These are phyloP conservation scores for Atrina japonica DNA, from an alignment of 2,888 invertebrate genomes.

Conservation along the genomic window DNA sequence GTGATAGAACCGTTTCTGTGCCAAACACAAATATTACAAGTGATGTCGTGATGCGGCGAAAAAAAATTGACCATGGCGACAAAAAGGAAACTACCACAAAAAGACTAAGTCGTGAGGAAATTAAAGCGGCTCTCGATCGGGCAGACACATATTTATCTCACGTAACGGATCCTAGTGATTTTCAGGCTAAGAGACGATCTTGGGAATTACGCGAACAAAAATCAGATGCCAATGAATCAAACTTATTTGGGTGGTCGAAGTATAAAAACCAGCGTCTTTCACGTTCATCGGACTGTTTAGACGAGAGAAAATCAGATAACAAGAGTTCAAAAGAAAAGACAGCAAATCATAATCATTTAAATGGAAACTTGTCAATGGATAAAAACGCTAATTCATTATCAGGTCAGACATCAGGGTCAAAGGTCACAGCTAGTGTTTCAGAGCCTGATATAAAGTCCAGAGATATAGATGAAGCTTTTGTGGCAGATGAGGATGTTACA, in stretches of 20 bases:
- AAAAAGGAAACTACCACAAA: slow-evolving; percentile 45
- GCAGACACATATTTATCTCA: slow-evolving; percentile 69
- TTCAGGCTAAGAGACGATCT: slow-evolving; percentile 51
- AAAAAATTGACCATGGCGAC: slow-evolving; percentile 37
- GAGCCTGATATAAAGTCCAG: slow-evolving; percentile 6
- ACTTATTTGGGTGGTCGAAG: slow-evolving; percentile 27
- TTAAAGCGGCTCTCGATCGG: slow-evolving; percentile 67
- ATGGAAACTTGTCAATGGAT: neutral
- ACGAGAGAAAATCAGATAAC: slow-evolving; percentile 28
- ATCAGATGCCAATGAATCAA: slow-evolving; percentile 30
- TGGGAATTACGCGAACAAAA: slow-evolving; percentile 50
- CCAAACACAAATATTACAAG: slow-evolving; percentile 5
- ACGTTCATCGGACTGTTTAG: slow-evolving; percentile 36
- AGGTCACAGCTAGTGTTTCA: slow-evolving; percentile 3
- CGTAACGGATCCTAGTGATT: slow-evolving; percentile 51
- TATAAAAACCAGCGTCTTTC: slow-evolving; percentile 32
- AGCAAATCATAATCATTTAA: neutral
- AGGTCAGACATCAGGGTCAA: neutral
- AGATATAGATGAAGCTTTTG: neutral
- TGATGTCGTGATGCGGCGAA: slow-evolving; percentile 45
- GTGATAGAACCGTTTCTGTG: slow-evolving; percentile 36
- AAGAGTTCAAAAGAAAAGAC: neutral
- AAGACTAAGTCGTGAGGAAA: slow-evolving; percentile 69
- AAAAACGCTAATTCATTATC: neutral
- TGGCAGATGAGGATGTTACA: neutral